Base-by-base conservation (phyloP, 2,888 invertebrate genomes). In the Tenthredo scrophulariae region DNA sequence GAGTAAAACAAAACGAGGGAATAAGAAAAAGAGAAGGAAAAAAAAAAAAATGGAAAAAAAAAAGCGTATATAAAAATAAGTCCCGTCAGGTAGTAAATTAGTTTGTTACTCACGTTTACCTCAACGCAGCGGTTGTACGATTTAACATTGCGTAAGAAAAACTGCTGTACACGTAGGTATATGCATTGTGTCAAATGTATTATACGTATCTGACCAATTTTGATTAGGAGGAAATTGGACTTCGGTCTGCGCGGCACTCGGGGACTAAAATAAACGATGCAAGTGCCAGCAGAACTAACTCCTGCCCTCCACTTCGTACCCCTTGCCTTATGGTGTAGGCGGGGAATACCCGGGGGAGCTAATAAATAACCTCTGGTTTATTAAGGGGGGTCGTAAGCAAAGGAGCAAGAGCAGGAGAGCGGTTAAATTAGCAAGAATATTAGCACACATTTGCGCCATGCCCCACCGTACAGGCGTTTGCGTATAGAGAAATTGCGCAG, bases 331-430 rank as follows among this genome's bases (percentile, higher is more conserved):
- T 70, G 37, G 72, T 43, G 72, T 50, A 33, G 50, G 54, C 77
- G 77, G 77, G 77, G 77, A 29, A 77, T 26, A 77, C 62, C 62
- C 58, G 58, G 87, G 88, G 86, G 86, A 85, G 86, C 89, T 90
- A 91, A 93, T 93, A 93, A 93, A 93, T 93, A 92, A 93, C 92
- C 90, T 91, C 92, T 92, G 91, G 89, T 93, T 93, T 93, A 93
- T 93, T 92, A 92, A 91, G 90, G 80, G 88, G 86, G 86, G 83
- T 75, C 62, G 70, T 86, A 85, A 84, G 79, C 86, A 84, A 84
- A 86, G 88, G 84, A 85, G 88, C 85, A 77, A 18, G 54, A 46
- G 77, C 50, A 58, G 87, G 88, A 89, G 87, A 88, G 89, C 88
- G 91, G 91, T 90, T 91, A 91, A 93, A 93, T 93, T 93, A 93